Base-by-base conservation (phyloP, 2,113 vertebrate species). In the Serinus canaria region DNA sequence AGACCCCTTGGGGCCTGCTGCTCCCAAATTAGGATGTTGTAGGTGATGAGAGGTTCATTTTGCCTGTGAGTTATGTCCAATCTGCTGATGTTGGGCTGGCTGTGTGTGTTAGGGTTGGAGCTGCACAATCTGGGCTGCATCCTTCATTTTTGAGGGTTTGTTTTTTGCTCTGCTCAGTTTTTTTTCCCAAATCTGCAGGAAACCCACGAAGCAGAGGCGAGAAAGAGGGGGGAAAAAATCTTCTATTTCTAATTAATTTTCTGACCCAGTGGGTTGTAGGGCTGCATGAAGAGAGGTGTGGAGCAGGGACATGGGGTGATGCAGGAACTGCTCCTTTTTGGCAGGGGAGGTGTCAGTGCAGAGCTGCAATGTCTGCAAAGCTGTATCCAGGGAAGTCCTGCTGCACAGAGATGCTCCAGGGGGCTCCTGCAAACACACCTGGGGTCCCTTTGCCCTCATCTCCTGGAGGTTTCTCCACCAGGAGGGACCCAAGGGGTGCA, bases 311-410 rank as follows among this genome's bases (percentile, higher is more conserved):
- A 8, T 0, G 37, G 2, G 6, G 21, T 55, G 56, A 15, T 30
- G 69, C 68, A 78, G 30, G 33, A 25, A 10, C 33, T 2, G 3
- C 52, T 62, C 11, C 19, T 44, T 74, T 84, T 56, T 1, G 11
- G 56, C 53, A 70, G 21, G 0, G 3, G 55, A 7, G 17, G 13
- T 1, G 0, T 22, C 30, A 24, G 0, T 31, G 56, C 19, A n/a
- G 74, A 60, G 6, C 35, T 63, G 3, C 66, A 43, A 25, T 1
- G 6, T 37, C 44, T n/a, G 15, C 25, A 21, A 3, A 8, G 4
- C 59, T 33, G 11, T 9, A 19, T 1, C 27, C 50, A 37, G 22
- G 5, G 37, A 53, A 25, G 69, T 70, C 16, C 47, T 63, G 50
- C 50, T 41, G 79, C 58, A 21, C 53, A 52, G 39, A 33, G 55